phyloP scores from a whole-genome alignment of 2,113 vertebrate genomes.

The Melanostigma gelatinosum region DNA sequence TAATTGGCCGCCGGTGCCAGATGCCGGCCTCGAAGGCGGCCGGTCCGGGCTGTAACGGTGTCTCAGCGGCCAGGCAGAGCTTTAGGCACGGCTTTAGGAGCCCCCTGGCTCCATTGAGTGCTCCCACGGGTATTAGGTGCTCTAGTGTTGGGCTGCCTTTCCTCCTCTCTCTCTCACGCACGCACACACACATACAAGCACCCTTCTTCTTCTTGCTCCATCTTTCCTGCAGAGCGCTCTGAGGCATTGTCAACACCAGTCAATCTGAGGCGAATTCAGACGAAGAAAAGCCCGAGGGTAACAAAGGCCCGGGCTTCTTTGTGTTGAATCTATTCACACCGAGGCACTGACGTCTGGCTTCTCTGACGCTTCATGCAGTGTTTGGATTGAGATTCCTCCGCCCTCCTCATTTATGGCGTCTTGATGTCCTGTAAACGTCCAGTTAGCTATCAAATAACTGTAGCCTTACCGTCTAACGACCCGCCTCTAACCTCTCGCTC shows the following conservation, averaged over 20 bases:
- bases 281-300: constrained; percentile 40
- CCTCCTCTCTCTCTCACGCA: constrained; percentile 11
- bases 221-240: constrained; percentile 56
- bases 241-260: constrained; percentile 68
- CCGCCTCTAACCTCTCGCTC: constrained; percentile 22
- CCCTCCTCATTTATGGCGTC: constrained; percentile 43
- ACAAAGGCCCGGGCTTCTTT: constrained; percentile 59
- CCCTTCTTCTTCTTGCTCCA: constrained; percentile 34
- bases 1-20: constrained; percentile 52
- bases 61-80: constrained; percentile 47
- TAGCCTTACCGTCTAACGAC: constrained; percentile 4
- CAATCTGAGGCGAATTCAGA: constrained; percentile 65
- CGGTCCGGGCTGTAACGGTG: constrained; percentile 40
- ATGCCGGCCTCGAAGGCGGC: constrained; percentile 28
- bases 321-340: constrained; percentile 53
- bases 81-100: constrained; percentile 44
- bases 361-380: constrained; percentile 33
- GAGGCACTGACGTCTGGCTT: constrained; percentile 39
- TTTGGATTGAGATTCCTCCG: constrained; percentile 22
- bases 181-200: constrained; percentile 28
- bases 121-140: constrained; percentile 80
- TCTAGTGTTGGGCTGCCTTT: constrained; percentile 36
- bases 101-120: constrained; percentile 47
- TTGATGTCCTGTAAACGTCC: constrained; percentile 41
- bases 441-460: constrained; percentile 36